These are phyloP conservation scores for Tetragonula clypearis DNA, from an alignment of 1,140 invertebrate species.

Conservation along the genomic window DNA sequence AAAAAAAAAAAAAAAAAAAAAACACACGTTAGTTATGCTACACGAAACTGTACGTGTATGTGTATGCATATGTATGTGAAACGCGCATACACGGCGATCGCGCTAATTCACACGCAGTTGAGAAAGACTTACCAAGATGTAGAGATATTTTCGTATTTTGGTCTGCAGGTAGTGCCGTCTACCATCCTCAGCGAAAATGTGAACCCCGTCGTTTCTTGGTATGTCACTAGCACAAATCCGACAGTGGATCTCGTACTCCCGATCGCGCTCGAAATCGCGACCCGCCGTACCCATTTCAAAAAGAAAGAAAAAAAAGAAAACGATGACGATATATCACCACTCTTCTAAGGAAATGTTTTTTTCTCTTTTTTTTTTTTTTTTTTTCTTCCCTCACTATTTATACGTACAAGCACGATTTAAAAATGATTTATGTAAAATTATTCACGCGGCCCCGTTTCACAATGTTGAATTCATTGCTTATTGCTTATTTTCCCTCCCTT, in stretches of 20 bases:
- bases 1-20: no score
- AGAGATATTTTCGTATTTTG: conserved; percentile 83
- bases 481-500: conserved; percentile 25
- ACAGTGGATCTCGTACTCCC: conserved; percentile 73
- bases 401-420: conserved; percentile 12
- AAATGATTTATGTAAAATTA: conserved; percentile 24
- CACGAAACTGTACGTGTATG: not conserved
- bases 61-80: not conserved
- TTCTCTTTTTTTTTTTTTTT: no score
- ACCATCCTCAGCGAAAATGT: conserved; percentile 82
- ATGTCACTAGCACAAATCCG: conserved; percentile 82
- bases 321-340: conserved; percentile 36
- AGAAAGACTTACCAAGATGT: conserved; percentile 80
- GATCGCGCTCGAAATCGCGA: conserved; percentile 67
- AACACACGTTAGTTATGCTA: not conserved
- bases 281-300: conserved; percentile 75
- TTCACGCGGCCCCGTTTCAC: conserved; percentile 37
- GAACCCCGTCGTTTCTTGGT: conserved; percentile 73
- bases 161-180: conserved; percentile 81
- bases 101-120: conserved; percentile 16
- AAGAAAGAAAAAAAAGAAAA: conserved; percentile 32
- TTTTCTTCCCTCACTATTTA: not conserved
- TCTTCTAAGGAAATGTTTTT: not conserved
- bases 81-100: conserved; percentile 23
- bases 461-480: conserved; percentile 47